Conservation (phyloP, 2,888 invertebrate genomes). For the Drosophila atroscutellata region DNA sequence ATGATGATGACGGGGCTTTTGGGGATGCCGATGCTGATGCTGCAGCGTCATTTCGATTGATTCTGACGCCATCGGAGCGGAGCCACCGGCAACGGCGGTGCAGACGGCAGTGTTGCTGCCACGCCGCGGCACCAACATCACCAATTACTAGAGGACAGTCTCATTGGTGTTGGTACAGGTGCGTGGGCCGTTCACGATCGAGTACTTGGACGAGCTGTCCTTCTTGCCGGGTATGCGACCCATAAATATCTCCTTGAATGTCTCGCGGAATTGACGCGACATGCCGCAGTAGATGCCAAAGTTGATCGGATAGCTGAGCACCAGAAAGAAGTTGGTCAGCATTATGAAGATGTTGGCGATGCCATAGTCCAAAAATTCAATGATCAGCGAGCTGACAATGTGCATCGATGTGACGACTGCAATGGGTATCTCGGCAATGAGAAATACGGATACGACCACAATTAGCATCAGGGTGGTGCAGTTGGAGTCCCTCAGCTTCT, state of each 20-base stretch:
- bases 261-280: conserved; percentile 97
- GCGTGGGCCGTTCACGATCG: conserved; percentile 92
- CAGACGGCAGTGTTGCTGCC: conserved; percentile 66
- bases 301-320: conserved; percentile 96
- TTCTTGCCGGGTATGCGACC: conserved; percentile 86
- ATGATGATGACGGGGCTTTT: conserved; percentile 10
- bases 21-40: conserved; percentile 35
- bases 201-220: conserved; percentile 91
- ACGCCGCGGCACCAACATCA: conserved; percentile 78
- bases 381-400: conserved; percentile 91
- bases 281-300: conserved; percentile 98
- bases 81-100: conserved; percentile 39
- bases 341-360: conserved; percentile 91
- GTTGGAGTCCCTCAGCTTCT: conserved; percentile 90
- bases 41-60: conserved; percentile 26
- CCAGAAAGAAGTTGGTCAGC: conserved; percentile 95
- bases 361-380: conserved; percentile 90
- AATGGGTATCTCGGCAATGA: conserved; percentile 93
- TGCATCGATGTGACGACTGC: conserved; percentile 93
- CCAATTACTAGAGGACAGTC: conserved; percentile 87
- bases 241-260: conserved; percentile 93
- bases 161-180: conserved; percentile 94
- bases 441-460: conserved; percentile 93
- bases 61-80: conserved; percentile 1
- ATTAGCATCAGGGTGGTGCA: conserved; percentile 95